A percentile compares a stretch with the other conserved stretches of the same genome.
Evolutionary conservation across 1,140 invertebrate species (phyloP).

Genomic region (Sinonovacula constricta): DNA sequence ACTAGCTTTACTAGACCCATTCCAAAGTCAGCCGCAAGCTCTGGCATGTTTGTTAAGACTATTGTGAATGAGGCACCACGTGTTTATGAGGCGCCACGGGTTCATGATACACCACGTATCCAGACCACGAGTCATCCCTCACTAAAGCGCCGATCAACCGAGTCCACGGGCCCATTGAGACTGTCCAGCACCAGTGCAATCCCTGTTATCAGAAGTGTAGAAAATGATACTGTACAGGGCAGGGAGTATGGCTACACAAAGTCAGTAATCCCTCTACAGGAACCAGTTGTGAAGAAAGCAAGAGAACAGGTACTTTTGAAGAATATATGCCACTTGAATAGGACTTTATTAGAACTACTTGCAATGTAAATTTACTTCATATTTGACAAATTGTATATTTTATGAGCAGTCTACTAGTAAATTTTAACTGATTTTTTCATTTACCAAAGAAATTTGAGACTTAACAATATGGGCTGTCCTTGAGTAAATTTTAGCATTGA

Average conservation of each 20-base stretch:
- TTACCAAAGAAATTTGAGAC: too few species aligned
- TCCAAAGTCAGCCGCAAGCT: background rate
- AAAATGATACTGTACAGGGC: too few species aligned
- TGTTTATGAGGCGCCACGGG: too few species aligned
- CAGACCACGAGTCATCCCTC: background rate
- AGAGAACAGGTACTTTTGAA: constrained; percentile 16
- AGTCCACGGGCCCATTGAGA: constrained; percentile 3
- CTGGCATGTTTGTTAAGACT: constrained; percentile 22
- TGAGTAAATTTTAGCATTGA: too few species aligned
- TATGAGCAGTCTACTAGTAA: background rate
- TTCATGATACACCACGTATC: background rate
- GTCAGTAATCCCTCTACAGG: background rate
- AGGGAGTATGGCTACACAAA: background rate
- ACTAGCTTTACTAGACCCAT: background rate
- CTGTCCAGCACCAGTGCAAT: constrained; percentile 22
- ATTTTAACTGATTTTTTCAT: too few species aligned
- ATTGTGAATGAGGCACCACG: constrained; percentile 25
- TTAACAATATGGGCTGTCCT: too few species aligned
- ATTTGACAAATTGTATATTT: background rate
- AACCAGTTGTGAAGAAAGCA: constrained; percentile 9
- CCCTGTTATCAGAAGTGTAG: constrained; percentile 24
- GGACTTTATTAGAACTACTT: background rate
- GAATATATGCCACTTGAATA: too few species aligned
- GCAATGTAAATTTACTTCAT: background rate
- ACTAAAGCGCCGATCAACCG: constrained; percentile 28